Evolutionary conservation across 1,140 invertebrate genomes (phyloP), one percentile per base, ranked within the genome.

Genomic region (Theocolax elegans): DNA sequence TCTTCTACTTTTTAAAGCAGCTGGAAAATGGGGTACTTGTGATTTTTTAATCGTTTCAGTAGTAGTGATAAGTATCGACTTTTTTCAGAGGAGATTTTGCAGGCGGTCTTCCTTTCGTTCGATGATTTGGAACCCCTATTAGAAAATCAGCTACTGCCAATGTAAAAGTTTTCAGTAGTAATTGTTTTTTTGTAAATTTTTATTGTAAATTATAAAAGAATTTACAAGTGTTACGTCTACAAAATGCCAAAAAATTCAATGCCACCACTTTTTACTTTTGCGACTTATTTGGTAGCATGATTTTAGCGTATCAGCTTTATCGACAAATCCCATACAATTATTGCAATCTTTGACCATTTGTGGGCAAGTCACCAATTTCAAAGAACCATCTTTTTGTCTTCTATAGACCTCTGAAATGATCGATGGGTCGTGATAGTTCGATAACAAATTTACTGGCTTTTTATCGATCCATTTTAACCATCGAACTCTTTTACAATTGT

Each of bases 191-290:
- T 40, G 35, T 27, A 25, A 31, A 49, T 1, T 29, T 1, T 21
- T 25, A 46, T 27, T 25, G 44, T 56, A 56, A 58, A 65, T 42
- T 19, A 72, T 51, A 44, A 71, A 75, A 31, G 76, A 72, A 68
- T 80, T 80, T 23, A 79, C 75, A 31, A 79, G 48, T n/a, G 63
- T 38, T 60, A 71, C 69, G 73, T 80, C 79, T 19, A 80, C 46
- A 54, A 79, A 76, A 44, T 76, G 74, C 63, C 75, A 83, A n/a
- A n/a, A n/a, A n/a, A n/a, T n/a, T n/a, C n/a, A n/a, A n/a, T n/a
- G n/a, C n/a, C n/a, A n/a, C n/a, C 81, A 82, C 74, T 81, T 80
- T 64, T 76, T 73, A 72, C 72, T 77, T 73, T 81, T 80, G 48
- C 78, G 72, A 75, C 80, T 77, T 56, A 80, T 77, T 75, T 75